Evolutionary conservation across 2,113 vertebrate species (phyloP).

Genomic region (Neotragus moschatus): DNA sequence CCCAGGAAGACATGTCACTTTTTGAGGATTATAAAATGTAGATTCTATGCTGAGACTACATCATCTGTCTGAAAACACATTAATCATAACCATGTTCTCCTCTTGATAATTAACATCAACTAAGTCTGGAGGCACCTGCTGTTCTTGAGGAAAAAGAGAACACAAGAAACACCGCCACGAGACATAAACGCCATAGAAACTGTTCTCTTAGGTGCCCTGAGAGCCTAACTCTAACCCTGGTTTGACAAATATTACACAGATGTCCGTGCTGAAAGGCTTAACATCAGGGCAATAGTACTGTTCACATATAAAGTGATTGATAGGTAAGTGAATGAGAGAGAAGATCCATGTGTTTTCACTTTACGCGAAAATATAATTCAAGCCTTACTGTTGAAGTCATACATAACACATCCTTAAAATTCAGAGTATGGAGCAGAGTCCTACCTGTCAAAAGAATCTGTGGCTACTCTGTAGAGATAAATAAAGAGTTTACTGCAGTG

Average conservation of each 20-base stretch:
- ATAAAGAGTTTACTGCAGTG: conserved; percentile 98
- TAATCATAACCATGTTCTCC: neutral
- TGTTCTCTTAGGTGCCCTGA: neutral
- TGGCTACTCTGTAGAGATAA: conserved; percentile 98
- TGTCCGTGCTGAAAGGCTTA: neutral
- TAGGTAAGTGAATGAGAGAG: conserved; percentile 89
- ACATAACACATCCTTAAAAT: neutral
- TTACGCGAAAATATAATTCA: neutral
- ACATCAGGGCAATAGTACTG: neutral
- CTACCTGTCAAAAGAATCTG: conserved; percentile 99
- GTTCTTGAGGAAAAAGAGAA: neutral
- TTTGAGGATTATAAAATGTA: conserved; percentile 74
- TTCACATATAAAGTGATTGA: conserved; percentile 81
- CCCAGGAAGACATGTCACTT: conserved; percentile 84
- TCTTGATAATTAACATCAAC: neutral
- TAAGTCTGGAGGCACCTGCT: neutral
- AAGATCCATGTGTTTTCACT: conserved; percentile 84
- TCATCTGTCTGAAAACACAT: neutral
- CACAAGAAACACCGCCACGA: neutral
- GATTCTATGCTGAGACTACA: neutral
- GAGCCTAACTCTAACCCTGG: neutral
- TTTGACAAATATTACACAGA: neutral
- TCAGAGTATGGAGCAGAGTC: neutral
- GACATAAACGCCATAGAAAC: neutral
- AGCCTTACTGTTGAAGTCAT: neutral